Conservation (phyloP, 2,888 invertebrate genomes). For the Crioceris asparagi region DNA sequence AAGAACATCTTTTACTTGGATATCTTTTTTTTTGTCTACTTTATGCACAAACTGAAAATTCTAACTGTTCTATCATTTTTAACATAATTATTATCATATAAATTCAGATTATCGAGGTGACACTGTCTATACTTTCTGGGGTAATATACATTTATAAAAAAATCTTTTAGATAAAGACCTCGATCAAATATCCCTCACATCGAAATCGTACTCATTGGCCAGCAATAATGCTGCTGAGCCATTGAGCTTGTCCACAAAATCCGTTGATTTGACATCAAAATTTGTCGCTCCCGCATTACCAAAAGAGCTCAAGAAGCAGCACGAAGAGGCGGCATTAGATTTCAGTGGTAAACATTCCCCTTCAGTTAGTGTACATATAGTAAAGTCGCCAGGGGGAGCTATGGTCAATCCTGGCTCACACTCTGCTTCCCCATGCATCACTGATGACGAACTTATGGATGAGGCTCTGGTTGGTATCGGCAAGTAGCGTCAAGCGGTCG, state of each 20-base stretch:
- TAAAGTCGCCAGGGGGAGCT: conserved; percentile 66
- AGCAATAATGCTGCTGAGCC: conserved; percentile 24
- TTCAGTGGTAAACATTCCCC: conserved; percentile 35
- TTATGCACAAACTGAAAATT: too few relatives aligned
- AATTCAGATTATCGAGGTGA: too few relatives aligned
- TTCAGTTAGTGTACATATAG: conserved; percentile 62
- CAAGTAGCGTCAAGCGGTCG: too few relatives aligned
- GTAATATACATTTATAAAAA: too few relatives aligned
- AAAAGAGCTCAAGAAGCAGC: conserved; percentile 20
- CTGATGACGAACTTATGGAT: conserved; percentile 86
- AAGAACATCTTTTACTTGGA: too few relatives aligned
- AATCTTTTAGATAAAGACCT: not conserved
- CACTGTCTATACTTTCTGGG: too few relatives aligned
- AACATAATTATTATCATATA: too few relatives aligned
- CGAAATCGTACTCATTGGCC: conserved; percentile 25
- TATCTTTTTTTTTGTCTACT: too few relatives aligned
- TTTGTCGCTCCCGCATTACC: conserved; percentile 36
- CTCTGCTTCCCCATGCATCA: conserved; percentile 69
- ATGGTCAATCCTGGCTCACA: conserved; percentile 54
- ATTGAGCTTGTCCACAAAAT: conserved; percentile 33
- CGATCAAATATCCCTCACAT: conserved; percentile 22
- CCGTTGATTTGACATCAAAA: conserved; percentile 39
- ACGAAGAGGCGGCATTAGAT: conserved; percentile 43
- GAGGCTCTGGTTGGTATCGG: conserved; percentile 72
- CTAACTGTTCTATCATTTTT: too few relatives aligned